These are phyloP conservation scores for Daktulosphaira vitifoliae DNA, from an alignment of 1,140 invertebrate genomes.

Conservation along the genomic window DNA sequence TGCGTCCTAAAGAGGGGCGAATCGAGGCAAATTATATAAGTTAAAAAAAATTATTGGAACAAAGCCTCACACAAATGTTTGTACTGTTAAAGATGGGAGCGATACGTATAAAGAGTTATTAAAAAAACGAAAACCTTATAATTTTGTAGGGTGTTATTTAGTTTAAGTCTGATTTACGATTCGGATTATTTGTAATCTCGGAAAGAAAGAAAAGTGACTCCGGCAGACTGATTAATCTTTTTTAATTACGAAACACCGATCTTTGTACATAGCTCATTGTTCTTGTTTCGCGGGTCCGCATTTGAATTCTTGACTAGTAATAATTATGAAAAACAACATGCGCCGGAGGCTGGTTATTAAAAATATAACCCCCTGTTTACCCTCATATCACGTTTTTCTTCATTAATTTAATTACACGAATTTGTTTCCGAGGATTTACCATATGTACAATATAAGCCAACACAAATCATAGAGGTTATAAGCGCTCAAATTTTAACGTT, in stretches of 20 bases:
- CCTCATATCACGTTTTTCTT: conserved; percentile 5
- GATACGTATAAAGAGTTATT: conserved; percentile 24
- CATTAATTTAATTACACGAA: conserved; percentile 27
- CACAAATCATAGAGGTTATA: too few species aligned
- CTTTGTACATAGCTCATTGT: conserved; percentile 1
- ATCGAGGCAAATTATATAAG: conserved; percentile 16
- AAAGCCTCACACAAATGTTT: conserved; percentile 9
- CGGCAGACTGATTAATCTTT: conserved; percentile 31
- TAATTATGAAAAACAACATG: neutral
- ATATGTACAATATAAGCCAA: neutral
- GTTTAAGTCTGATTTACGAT: conserved; percentile 33
- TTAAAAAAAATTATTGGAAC: neutral
- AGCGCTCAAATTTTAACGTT: too few species aligned
- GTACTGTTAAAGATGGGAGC: neutral
- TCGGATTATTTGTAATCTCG: conserved; percentile 31
- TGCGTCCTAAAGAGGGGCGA: neutral
- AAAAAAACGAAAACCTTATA: conserved; percentile 8
- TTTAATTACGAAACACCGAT: conserved; percentile 32
- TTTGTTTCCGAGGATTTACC: conserved; percentile 11
- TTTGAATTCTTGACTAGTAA: conserved; percentile 6
- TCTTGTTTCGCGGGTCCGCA: conserved; percentile 17
- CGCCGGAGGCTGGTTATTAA: conserved; percentile 26
- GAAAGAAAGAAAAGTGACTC: neutral
- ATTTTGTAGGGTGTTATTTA: conserved; percentile 32
- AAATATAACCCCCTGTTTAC: conserved; percentile 7